phyloP scores from a whole-genome alignment of 2,888 invertebrate species.

The Macrosoma leucophasiata region DNA sequence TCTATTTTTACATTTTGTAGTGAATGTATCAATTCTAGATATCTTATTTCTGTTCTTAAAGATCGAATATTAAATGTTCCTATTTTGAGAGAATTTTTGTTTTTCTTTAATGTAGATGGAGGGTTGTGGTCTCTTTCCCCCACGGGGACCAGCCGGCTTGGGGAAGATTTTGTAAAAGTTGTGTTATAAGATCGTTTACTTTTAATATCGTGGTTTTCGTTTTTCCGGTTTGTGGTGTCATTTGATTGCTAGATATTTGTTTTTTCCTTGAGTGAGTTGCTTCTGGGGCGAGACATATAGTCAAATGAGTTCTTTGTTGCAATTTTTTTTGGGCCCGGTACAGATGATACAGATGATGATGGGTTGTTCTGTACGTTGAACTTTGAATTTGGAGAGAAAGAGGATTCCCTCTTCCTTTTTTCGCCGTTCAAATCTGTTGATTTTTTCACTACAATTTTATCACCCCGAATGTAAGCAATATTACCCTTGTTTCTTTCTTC shows the following conservation, averaged over 20 bases:
- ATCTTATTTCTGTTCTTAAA: neutral
- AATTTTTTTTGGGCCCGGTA: slow-evolving; percentile 12
- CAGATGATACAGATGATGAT: too few species aligned
- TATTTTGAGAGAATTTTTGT: neutral
- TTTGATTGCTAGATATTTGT: slow-evolving; percentile 11
- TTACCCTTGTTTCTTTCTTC: slow-evolving; percentile 22
- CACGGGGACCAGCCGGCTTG: slow-evolving; percentile 19
- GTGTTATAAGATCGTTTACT: too few species aligned
- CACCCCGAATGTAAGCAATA: slow-evolving; percentile 18
- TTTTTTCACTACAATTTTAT: slow-evolving; percentile 15
- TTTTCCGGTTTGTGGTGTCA: too few species aligned
- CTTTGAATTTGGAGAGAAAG: too few species aligned
- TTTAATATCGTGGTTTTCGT: too few species aligned
- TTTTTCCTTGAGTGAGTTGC: slow-evolving; percentile 12
- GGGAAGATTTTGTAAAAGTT: too few species aligned
- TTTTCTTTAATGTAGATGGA: slow-evolving; percentile 7
- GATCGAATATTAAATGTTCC: slow-evolving; percentile 6
- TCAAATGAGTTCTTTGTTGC: slow-evolving; percentile 17
- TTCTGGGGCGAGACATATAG: slow-evolving; percentile 8
- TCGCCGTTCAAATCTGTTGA: too few species aligned
- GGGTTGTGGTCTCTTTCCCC: slow-evolving; percentile 21
- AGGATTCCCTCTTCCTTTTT: too few species aligned
- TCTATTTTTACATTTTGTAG: too few species aligned
- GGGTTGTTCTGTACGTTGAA: too few species aligned
- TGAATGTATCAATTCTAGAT: neutral